phyloP scores from a whole-genome alignment of 2,113 vertebrate species.

The Genyomyrus donnyi region DNA sequence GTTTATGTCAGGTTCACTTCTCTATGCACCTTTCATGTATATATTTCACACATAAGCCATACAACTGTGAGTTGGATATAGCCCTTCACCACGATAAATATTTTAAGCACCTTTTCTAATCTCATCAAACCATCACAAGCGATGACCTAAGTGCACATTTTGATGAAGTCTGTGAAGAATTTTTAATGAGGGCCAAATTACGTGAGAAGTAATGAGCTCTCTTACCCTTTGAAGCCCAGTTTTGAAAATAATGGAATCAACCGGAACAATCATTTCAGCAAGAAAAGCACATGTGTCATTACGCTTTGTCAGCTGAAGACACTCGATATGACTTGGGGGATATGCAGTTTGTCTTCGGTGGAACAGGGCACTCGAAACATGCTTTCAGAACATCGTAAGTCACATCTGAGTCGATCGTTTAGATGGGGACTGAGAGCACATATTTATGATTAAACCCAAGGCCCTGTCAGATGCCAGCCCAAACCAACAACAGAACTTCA shows the following conservation, averaged over 20 bases:
- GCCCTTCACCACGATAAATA: not conserved
- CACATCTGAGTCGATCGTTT: not conserved
- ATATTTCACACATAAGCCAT: not conserved
- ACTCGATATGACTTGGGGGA: not conserved
- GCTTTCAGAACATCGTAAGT: not conserved
- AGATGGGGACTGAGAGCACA: not conserved
- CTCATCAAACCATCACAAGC: not conserved
- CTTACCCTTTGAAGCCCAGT: not conserved
- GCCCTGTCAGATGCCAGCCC: not conserved
- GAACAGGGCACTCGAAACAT: not conserved
- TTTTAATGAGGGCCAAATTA: not conserved
- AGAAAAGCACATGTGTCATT: too few species aligned
- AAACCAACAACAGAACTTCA: not conserved
- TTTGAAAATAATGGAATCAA: constrained; percentile 5
- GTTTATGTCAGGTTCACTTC: not conserved
- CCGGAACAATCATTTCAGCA: not conserved
- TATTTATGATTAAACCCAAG: not conserved
- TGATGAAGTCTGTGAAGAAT: not conserved
- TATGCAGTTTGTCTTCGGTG: not conserved
- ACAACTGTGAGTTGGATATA: not conserved
- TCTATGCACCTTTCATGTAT: not conserved
- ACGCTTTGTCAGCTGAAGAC: not conserved
- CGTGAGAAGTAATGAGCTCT: not conserved
- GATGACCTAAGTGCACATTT: not conserved
- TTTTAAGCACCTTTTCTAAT: not conserved